Base-by-base conservation (phyloP, 2,797 vertebrate species). In the Hippopotamyrus pictus region DNA sequence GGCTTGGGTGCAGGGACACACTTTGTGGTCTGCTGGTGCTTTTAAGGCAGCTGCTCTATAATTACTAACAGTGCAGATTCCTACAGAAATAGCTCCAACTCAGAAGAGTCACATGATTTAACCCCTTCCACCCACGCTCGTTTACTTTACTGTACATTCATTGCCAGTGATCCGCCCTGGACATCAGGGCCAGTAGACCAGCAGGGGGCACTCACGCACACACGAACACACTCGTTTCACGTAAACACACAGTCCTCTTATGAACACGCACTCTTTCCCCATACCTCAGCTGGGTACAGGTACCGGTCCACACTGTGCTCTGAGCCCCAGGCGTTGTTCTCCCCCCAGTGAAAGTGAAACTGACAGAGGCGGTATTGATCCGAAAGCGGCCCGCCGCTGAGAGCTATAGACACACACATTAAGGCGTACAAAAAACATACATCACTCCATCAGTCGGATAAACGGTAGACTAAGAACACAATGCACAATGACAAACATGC, bases 331-430 rank as follows among this genome's bases (percentile, higher is more conserved):
- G 95, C 93, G 0, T 97, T 96, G 89, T 92, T 95, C 4, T 97
- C 97, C n/a, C 98, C 98, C 98, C 98, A 99, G 90, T 99, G 98
- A 94, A 99, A 99, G 94, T 99, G 98, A 93, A 99, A 98, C 94
- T 99, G 98, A 92, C 97, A 98, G 5, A 99, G 95, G 69, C 96
- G 94, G 94, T 96, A 98, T 17, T 94, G 95, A 93, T 97, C 97
- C 91, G 95, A 94, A 95, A 99, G 92, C 11, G 98, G 98, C 14
- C 98, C 98, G 0, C 98, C 98, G 33, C 95, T 92, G 0, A 99
- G 95, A 7, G 95, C 98, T 99, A 88, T 99, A 88, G 41, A 14
- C 91, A 92, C 87, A 92, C 87, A 84, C 90, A 12, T 14, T 3
- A 85, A 57, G 8, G 44, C 9, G 37, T n/a, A 79, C 41, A 79